These are phyloP conservation scores for Mesaphorura yosii DNA, from an alignment of 1,140 invertebrate genomes.

Conservation along the genomic window DNA sequence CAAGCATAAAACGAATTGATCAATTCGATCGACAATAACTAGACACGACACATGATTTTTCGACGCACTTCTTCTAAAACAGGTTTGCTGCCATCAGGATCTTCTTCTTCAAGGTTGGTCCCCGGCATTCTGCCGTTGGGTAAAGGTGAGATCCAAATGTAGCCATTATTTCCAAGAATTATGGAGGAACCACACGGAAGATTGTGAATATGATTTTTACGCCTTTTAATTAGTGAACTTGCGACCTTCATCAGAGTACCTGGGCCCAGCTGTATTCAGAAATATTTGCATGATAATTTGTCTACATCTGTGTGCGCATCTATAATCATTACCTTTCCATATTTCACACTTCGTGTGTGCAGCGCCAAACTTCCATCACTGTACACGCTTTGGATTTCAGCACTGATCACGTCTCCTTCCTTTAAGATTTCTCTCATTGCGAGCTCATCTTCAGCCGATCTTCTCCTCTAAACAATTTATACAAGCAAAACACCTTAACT, in stretches of 20 bases:
- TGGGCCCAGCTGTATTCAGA: slow-evolving; percentile 52
- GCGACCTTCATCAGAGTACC: slow-evolving; percentile 84
- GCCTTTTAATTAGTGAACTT: slow-evolving; percentile 79
- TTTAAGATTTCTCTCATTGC: slow-evolving; percentile 89
- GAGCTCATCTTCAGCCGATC: slow-evolving; percentile 92
- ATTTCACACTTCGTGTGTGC: slow-evolving; percentile 91
- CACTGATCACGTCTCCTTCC: slow-evolving; percentile 94
- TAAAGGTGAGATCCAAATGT: slow-evolving; percentile 82
- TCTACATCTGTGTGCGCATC: neutral
- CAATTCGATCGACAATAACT: neutral
- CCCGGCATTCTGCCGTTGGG: slow-evolving; percentile 30
- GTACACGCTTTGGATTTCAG: slow-evolving; percentile 89
- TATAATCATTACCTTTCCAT: slow-evolving; percentile 70
- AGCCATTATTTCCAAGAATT: slow-evolving; percentile 94
- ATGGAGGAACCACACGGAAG: slow-evolving; percentile 77
- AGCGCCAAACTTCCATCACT: slow-evolving; percentile 82
- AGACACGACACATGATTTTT: neutral
- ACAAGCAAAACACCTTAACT: too few species aligned
- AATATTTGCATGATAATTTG: slow-evolving; percentile 10
- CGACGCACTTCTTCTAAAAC: slow-evolving; percentile 53
- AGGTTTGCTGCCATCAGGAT: slow-evolving; percentile 62
- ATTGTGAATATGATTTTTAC: slow-evolving; percentile 94
- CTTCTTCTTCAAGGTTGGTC: slow-evolving; percentile 42
- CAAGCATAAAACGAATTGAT: slow-evolving; percentile 29
- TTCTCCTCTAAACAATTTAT: slow-evolving; percentile 58